A percentile compares a stretch with the other conserved stretches of the same genome.
Conservation (phyloP, 2,888 invertebrate species). For the Oscheius sp. region DNA sequence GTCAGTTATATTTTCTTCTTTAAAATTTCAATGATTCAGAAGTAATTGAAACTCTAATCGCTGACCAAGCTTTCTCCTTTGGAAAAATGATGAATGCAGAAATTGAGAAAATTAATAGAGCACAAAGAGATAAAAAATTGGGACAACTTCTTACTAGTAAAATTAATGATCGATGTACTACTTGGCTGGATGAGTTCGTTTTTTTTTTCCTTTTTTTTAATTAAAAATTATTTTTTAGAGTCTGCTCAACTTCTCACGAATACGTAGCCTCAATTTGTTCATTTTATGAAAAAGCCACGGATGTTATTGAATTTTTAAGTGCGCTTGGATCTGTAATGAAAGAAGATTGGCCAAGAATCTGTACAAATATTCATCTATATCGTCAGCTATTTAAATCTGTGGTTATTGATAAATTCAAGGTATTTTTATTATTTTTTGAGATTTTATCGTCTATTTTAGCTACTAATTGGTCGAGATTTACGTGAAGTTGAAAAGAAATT, state of each 20-base stretch:
- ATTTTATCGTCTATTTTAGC: slow-evolving; percentile 7
- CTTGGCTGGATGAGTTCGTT: slow-evolving; percentile 33
- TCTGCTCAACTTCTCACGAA: slow-evolving; percentile 54
- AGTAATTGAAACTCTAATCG: slow-evolving; percentile 28
- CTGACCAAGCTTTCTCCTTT: slow-evolving; percentile 50
- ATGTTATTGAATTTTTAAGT: slow-evolving; percentile 65
- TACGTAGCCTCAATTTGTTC: slow-evolving; percentile 62
- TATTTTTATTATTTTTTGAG: neutral
- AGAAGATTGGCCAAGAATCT: slow-evolving; percentile 62
- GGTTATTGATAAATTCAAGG: slow-evolving; percentile 51
- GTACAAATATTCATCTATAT: slow-evolving; percentile 48
- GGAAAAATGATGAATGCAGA: slow-evolving; percentile 48
- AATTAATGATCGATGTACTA: slow-evolving; percentile 33
- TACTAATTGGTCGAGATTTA: slow-evolving; percentile 30
- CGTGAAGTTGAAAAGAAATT: slow-evolving; percentile 28
- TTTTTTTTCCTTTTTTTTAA: slow-evolving; percentile 2
- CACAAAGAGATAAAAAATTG: slow-evolving; percentile 25
- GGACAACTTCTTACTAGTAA: slow-evolving; percentile 34
- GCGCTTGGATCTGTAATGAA: slow-evolving; percentile 59
- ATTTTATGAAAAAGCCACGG: slow-evolving; percentile 64
- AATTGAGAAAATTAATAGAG: slow-evolving; percentile 45
- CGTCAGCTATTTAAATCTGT: slow-evolving; percentile 46
- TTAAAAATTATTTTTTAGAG: slow-evolving; percentile 49
- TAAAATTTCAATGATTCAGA: slow-evolving; percentile 4
- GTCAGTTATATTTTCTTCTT: slow-evolving; percentile 22